Base-by-base conservation (phyloP, 2,113 vertebrate species). In the Penelope pileata region DNA sequence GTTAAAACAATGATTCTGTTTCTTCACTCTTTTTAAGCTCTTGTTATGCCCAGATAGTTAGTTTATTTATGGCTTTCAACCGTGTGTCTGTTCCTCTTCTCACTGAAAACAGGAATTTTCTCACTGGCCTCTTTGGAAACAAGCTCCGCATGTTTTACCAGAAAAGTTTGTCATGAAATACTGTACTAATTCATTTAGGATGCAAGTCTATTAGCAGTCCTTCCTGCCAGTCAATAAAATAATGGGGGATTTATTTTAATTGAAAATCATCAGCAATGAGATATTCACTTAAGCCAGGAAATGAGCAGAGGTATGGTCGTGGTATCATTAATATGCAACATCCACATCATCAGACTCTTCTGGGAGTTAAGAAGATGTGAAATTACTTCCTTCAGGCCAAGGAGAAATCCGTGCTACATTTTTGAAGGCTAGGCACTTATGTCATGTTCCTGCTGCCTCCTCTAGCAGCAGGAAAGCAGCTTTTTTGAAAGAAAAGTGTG, bases 171-270 rank as follows among this genome's bases (percentile, higher is more conserved):
- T 83, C 45, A 47, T 72, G 36, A 95, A 67, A 59, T 88, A 40
- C 53, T 68, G 21, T 43, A 53, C 36, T 75, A 94, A 96, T 87
- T 91, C 78, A 58, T 83, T 90, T 76, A 82, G 10, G 40, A 45
- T 87, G 70, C 75, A 89, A 75, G 86, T 62, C 75, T 94, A 64
- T 87, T 85, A 88, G n/a, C 53, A 89, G 70, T 82, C 85, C 90
- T 94, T 91, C 84, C 85, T 96, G 74, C 60, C 58, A 90, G 85
- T 68, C 66, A 91, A 26, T 85, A 80, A 91, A 82, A 69, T 87
- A 83, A 90, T 27, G 18, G 75, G 54, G 81, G 36, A 29, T 93
- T 89, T 68, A 73, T 88, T 93, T 83, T 93, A 80, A 88, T 21
- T 87, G 40, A 48, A 92, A 92, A 82, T 91, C 4, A 72, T 94